Evolutionary conservation across 2,888 invertebrate species (phyloP), one percentile per base, ranked within the genome.

Genomic region (Drosophila dives): DNA sequence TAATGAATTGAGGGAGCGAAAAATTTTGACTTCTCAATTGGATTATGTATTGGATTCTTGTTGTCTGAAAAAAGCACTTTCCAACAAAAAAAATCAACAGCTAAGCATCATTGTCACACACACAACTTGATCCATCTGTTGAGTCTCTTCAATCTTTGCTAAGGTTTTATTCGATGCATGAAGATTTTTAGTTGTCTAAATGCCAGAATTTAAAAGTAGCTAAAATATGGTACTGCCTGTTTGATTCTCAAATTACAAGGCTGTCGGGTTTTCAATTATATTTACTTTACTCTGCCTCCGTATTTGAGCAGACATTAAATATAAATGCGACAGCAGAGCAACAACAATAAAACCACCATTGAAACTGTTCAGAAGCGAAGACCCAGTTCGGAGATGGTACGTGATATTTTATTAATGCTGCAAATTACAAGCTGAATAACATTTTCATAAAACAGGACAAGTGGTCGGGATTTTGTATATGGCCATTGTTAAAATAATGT

Each of bases 321-420:
- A 71, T 77, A 75, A 36, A 77, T 71, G 29, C 50, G 17, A 6
- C 36, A 12, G 20, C 32, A 40, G 26, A 42, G 29, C 20, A 50
- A 38, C 23, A 40, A 36, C 20, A 53, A 45, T 36, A 63, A 74
- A 63, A 49, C 42, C 15, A 17, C 26, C 23, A 40, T 34, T 38
- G n/a, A 34, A 74, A 51, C 29, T 55, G 40, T 20, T 17, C 42
- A n/a, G 51, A 54, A 70, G 50, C 51, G 45, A 36, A 69, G 36
- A 32, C n/a, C 20, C n/a, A 23, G 5, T 36, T 26, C 20, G 26
- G 45, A 72, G 53, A 26, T 63, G 40, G 68, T 78, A 72, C 71
- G 67, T 75, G 75, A 86, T 88, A 51, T 83, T 77, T 80, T 90
- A 80, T 89, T 80, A 83, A 85, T 83, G 74, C 64, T 63, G 64